Percentiles rank a stretch among this genome's conserved stretches.
Conservation (phyloP, 2,797 vertebrate genomes). For the Benthosema pterotum region DNA sequence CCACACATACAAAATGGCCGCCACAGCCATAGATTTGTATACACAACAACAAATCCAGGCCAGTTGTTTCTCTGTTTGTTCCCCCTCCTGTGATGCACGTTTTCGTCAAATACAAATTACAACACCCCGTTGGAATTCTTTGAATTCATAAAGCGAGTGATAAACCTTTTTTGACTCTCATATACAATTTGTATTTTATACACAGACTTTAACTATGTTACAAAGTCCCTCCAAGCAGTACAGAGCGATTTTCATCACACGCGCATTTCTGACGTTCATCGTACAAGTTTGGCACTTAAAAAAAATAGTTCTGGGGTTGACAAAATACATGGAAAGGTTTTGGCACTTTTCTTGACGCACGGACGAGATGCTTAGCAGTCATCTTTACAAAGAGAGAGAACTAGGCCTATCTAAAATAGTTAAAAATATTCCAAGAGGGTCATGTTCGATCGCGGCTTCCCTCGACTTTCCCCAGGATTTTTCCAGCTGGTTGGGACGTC, state of each 20-base stretch:
- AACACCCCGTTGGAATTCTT: slow-evolving; percentile 75
- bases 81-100: slow-evolving; percentile 52
- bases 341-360: slow-evolving; percentile 48
- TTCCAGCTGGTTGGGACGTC: slow-evolving; percentile 50
- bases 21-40: too few species aligned
- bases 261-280: slow-evolving; percentile 27
- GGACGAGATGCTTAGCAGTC: slow-evolving; percentile 2
- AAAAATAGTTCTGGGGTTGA: slow-evolving; percentile 43
- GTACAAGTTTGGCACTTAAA: slow-evolving; percentile 56
- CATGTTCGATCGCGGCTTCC: slow-evolving; percentile 18
- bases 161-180: slow-evolving; percentile 65
- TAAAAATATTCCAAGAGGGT: slow-evolving; percentile 7
- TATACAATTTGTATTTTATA: slow-evolving; percentile 48
- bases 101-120: slow-evolving; percentile 62
- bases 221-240: slow-evolving; percentile 39
- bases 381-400: too few species aligned
- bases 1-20: too few species aligned
- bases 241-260: slow-evolving; percentile 25
- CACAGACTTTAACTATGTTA: slow-evolving; percentile 29
- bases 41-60: too few species aligned
- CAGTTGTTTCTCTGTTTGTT: slow-evolving; percentile 10
- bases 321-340: slow-evolving; percentile 60
- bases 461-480: slow-evolving; percentile 20
- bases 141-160: slow-evolving; percentile 81
- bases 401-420: not conserved